Percentiles rank a stretch among this genome's conserved stretches.
These are phyloP conservation scores for Gobionotothen gibberifrons DNA, from an alignment of 2,797 vertebrate species.

Conservation along the genomic window DNA sequence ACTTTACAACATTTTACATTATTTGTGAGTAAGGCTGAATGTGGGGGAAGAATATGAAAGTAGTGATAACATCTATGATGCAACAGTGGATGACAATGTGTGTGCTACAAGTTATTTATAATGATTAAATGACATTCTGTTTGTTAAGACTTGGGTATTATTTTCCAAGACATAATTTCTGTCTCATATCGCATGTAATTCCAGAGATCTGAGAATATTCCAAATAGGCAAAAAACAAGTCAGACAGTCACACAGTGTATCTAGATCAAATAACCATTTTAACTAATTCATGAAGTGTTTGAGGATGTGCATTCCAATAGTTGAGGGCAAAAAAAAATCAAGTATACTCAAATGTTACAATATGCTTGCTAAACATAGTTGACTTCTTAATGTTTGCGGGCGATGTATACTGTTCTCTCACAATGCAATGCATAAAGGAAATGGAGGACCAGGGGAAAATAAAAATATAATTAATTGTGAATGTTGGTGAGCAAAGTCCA, in stretches of 20 bases:
- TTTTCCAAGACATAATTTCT: neutral
- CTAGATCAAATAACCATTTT: neutral
- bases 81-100: neutral
- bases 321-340: neutral
- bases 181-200: neutral
- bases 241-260: neutral
- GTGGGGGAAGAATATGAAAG: constrained; percentile 4
- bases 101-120: neutral
- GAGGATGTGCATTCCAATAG: neutral
- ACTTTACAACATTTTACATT: constrained; percentile 5
- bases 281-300: too few species aligned
- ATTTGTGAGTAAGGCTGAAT: neutral
- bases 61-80: neutral
- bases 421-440: neutral
- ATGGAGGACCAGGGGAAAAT: neutral
- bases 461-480: neutral
- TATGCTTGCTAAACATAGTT: neutral
- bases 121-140: neutral
- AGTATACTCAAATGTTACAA: neutral
- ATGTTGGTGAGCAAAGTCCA: neutral
- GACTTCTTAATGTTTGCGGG: neutral
- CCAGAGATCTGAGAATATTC: neutral
- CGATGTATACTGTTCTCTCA: neutral
- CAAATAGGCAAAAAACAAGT: neutral
- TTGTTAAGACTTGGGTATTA: neutral